Conservation (phyloP, 2,888 invertebrate genomes). For the Pseudolycoriella hygida region DNA sequence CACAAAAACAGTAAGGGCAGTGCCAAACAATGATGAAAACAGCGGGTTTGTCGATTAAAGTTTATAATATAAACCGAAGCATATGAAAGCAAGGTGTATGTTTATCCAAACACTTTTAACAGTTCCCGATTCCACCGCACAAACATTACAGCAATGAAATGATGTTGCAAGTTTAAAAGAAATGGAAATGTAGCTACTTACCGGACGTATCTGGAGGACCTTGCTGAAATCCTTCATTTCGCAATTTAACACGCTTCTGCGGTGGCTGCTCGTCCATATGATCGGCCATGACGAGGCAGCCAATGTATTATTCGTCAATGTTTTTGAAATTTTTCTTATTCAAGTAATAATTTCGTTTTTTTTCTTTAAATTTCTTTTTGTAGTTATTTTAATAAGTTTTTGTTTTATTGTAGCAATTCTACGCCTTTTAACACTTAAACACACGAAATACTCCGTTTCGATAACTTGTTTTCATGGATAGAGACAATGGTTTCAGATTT, state of each 20-base stretch:
- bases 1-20: too few species aligned
- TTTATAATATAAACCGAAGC: too few species aligned
- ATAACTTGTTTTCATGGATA: background rate
- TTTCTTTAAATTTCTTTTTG: background rate
- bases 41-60: too few species aligned
- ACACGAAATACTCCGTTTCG: background rate
- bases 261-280: slow-evolving; percentile 93
- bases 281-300: slow-evolving; percentile 56
- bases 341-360: background rate
- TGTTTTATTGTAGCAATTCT: slow-evolving; percentile 1
- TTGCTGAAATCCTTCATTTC: slow-evolving; percentile 56
- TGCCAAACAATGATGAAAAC: too few species aligned
- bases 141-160: too few species aligned
- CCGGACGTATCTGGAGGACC: slow-evolving; percentile 65
- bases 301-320: background rate
- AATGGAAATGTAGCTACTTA: slow-evolving; percentile 30
- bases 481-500: background rate
- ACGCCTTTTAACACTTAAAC: background rate
- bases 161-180: too few species aligned
- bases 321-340: background rate
- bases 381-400: background rate
- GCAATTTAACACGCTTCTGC: slow-evolving; percentile 86
- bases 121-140: too few species aligned
- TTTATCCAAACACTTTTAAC: too few species aligned
- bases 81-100: too few species aligned